These are phyloP conservation scores for Lasioglossum figueresi DNA, from an alignment of 2,888 invertebrate genomes.

Conservation along the genomic window DNA sequence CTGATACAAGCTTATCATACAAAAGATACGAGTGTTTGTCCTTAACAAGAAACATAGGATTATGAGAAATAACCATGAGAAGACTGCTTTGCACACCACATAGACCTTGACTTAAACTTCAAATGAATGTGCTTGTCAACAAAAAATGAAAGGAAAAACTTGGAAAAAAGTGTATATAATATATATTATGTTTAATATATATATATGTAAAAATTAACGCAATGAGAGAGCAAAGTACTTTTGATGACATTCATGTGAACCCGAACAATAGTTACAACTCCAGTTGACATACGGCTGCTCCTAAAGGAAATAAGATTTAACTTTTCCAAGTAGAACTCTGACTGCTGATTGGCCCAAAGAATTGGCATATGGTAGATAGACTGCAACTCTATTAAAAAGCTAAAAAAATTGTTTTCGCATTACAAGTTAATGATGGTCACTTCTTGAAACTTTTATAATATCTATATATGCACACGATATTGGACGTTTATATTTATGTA, in stretches of 20 bases:
- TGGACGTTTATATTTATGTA: slow-evolving; percentile 63
- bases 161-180: slow-evolving; percentile 64
- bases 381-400: slow-evolving; percentile 81
- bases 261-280: slow-evolving; percentile 80
- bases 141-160: slow-evolving; percentile 68
- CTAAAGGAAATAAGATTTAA: slow-evolving; percentile 81
- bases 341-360: slow-evolving; percentile 82
- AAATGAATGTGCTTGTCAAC: slow-evolving; percentile 63
- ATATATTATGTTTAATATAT: slow-evolving; percentile 6
- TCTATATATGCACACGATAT: slow-evolving; percentile 63
- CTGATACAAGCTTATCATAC: slow-evolving; percentile 60
- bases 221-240: slow-evolving; percentile 71
- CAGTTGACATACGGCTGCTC: slow-evolving; percentile 83
- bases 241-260: slow-evolving; percentile 74
- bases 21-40: slow-evolving; percentile 53
- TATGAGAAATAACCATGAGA: slow-evolving; percentile 68
- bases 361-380: slow-evolving; percentile 80
- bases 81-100: slow-evolving; percentile 72
- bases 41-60: slow-evolving; percentile 61
- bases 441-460: slow-evolving; percentile 65
- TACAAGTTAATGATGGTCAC: slow-evolving; percentile 71
- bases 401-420: slow-evolving; percentile 74
- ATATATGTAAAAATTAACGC: slow-evolving; percentile 63
- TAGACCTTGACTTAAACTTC: slow-evolving; percentile 70
- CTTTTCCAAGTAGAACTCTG: slow-evolving; percentile 79